Evolutionary conservation across 92 coral and sea anemone genomes (phyloP), one percentile per base, ranked within the genome.

Genomic region (Phenganax subtilis): DNA sequence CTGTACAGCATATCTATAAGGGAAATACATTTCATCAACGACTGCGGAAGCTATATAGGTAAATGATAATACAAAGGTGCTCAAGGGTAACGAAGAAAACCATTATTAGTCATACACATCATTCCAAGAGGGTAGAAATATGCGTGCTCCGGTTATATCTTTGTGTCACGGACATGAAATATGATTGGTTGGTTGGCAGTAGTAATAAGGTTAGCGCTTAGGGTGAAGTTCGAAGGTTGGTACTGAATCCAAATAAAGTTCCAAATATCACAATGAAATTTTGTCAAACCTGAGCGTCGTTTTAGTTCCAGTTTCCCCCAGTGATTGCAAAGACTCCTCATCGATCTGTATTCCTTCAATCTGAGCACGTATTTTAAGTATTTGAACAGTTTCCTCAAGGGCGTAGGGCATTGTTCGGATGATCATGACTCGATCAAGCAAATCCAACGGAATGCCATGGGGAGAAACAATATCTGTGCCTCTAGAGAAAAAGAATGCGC

Each of bases 351-450:
- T 96, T 57, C 92, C 93, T 67, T 96, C 99, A 11, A 91, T 93
- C 78, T 96, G 99, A 4, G 97, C 99, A 12, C 99, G 93, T 75
- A 96, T 96, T 81, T 89, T 89, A 31, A 92, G 81, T 61, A 96
- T 96, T 74, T 96, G 99, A 16, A 92, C 92, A 85, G 92, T 93
- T 76, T 96, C 99, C 55, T 92, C 96, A 80, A 89, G 93, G 12
- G 99, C 92, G 86, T 96, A 96, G 29, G 97, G 97, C 77, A 96
- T 79, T 16, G 99, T 96, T 51, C 96, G 90, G 57, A 96, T 90
- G 70, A 96, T 96, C 92, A 96, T 91, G 29, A 96, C 97, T 17
- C 99, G 97, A 85, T 96, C 99, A 86, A 96, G 86, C 73, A 96
- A 84, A 85, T 96, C 99, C 67, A 96, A 91, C 25, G 99, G 99